Evolutionary conservation across 2,888 invertebrate genomes (phyloP).

Genomic region (Serrognathus titanus): DNA sequence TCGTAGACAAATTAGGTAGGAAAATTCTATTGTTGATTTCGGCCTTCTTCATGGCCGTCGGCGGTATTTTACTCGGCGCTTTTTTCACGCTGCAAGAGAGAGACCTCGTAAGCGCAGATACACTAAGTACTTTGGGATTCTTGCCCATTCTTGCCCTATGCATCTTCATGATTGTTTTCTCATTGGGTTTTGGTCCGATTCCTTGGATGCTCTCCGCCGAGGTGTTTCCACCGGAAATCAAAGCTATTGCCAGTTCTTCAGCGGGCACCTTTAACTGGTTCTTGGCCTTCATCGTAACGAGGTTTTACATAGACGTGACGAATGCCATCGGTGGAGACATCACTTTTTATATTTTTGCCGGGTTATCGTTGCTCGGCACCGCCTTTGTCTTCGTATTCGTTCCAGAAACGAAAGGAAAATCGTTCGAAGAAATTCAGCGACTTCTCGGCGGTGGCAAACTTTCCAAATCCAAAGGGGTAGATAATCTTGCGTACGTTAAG

Average conservation of each 20-base stretch:
- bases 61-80: conserved; percentile 66
- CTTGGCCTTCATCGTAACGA: conserved; percentile 75
- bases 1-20: conserved; percentile 80
- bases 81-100: conserved; percentile 59
- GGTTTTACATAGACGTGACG: conserved; percentile 63
- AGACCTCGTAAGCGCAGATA: conserved; percentile 39
- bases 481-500: conserved; percentile 11
- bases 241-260: conserved; percentile 71
- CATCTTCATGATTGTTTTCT: conserved; percentile 75
- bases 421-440: conserved; percentile 63
- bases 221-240: conserved; percentile 75
- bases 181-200: conserved; percentile 82
- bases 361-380: conserved; percentile 61
- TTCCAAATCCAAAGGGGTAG: conserved; percentile 8
- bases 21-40: conserved; percentile 72
- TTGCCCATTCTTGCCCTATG: conserved; percentile 72
- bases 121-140: conserved; percentile 62
- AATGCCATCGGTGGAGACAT: conserved; percentile 56
- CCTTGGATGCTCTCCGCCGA: conserved; percentile 86
- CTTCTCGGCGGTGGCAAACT: conserved; percentile 45
- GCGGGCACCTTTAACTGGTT: conserved; percentile 82
- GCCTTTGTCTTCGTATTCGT: conserved; percentile 66
- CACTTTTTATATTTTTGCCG: conserved; percentile 74
- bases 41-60: conserved; percentile 65
- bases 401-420: conserved; percentile 69